A percentile compares a stretch with the other conserved stretches of the same genome.
Conservation (phyloP, 2,797 vertebrate genomes). For the Lagorchestes hirsutus region DNA sequence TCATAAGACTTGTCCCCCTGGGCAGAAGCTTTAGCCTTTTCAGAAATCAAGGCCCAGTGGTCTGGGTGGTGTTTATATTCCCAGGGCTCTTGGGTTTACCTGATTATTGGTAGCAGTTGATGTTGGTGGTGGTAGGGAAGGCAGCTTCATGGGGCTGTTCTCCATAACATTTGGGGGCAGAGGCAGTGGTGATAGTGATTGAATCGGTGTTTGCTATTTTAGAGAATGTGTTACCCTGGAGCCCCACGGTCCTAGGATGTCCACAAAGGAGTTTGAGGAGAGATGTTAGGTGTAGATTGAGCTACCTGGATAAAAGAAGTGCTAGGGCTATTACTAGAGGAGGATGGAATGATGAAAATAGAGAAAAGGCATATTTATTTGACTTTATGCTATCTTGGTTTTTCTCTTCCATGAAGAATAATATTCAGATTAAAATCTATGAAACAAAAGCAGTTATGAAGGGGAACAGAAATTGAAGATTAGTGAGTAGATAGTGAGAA, state of each 20-base stretch:
- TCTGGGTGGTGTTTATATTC: neutral
- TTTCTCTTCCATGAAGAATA: neutral
- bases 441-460: neutral
- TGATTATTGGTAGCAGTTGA: neutral
- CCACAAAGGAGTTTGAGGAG: neutral
- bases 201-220: neutral
- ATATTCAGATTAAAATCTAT: neutral
- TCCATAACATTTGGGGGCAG: neutral
- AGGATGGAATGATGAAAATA: neutral
- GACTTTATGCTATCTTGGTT: neutral
- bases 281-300: neutral
- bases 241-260: neutral
- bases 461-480: neutral
- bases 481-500: neutral
- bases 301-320: neutral
- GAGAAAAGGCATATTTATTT: neutral
- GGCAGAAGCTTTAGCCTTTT: neutral
- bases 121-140: neutral
- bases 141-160: neutral
- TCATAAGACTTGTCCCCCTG: neutral
- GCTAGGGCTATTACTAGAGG: neutral
- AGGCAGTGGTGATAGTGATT: neutral
- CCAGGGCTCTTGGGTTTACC: neutral
- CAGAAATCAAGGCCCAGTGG: neutral
- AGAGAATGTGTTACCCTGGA: neutral